These are phyloP conservation scores for Ridgeia piscesae DNA, from an alignment of 1,140 invertebrate species.

Conservation along the genomic window DNA sequence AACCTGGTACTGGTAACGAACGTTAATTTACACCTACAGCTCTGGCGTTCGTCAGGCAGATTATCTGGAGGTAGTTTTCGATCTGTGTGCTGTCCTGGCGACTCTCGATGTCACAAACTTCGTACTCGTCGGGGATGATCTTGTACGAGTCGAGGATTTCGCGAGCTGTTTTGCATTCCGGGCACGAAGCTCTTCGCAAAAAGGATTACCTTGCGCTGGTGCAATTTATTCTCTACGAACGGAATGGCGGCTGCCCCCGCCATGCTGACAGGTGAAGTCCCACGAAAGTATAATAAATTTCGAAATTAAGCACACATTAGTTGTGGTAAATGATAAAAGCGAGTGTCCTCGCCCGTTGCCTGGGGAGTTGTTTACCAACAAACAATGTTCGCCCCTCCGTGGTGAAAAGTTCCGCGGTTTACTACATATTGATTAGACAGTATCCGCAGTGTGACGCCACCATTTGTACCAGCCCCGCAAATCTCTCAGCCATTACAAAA, in stretches of 20 bases:
- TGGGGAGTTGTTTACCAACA: neutral
- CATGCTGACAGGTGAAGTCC: neutral
- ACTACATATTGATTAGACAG: neutral
- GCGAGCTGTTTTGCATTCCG: constrained; percentile 39
- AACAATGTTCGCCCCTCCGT: neutral
- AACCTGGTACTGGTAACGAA: too few species aligned
- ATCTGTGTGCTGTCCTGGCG: constrained; percentile 51
- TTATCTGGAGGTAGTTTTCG: constrained; percentile 52
- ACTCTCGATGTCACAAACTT: constrained; percentile 49
- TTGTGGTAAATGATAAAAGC: too few species aligned
- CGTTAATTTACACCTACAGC: constrained; percentile 38
- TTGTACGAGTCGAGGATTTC: constrained; percentile 40
- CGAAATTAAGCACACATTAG: too few species aligned
- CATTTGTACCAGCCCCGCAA: neutral
- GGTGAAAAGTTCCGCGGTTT: neutral
- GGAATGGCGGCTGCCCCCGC: constrained; percentile 38
- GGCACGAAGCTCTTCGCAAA: constrained; percentile 50
- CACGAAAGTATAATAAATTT: too few species aligned
- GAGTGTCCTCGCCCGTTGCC: neutral
- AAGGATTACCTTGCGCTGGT: constrained; percentile 47
- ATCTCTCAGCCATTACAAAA: too few species aligned
- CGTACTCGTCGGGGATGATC: constrained; percentile 33
- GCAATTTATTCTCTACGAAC: constrained; percentile 50
- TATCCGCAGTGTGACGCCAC: neutral
- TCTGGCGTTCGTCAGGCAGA: constrained; percentile 50